phyloP scores from a whole-genome alignment of 2,797 vertebrate genomes.

The Peromyscus attwateri region DNA sequence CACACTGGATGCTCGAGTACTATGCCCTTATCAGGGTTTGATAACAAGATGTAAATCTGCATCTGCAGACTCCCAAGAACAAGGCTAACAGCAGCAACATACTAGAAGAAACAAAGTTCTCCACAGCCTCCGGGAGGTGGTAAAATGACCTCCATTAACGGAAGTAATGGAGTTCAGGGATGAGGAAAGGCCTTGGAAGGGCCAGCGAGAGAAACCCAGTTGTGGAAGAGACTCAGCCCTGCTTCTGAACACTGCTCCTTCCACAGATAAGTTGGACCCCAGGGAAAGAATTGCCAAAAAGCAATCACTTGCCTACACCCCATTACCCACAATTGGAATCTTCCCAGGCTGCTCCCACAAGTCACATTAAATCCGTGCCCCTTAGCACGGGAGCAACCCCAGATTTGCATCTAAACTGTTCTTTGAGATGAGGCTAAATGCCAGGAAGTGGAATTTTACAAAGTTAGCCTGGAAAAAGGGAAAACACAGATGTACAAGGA shows the following conservation, averaged over 20 bases:
- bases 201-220: neutral
- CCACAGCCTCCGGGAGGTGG: neutral
- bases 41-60: neutral
- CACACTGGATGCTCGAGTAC: neutral
- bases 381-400: neutral
- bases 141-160: neutral
- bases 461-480: neutral
- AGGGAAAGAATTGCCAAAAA: neutral
- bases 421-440: neutral
- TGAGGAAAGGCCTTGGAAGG: neutral
- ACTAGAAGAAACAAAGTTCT: neutral
- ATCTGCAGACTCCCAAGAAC: neutral
- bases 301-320: slow-evolving; percentile 10
- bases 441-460: neutral
- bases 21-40: neutral
- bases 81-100: neutral
- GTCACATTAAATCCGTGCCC: slow-evolving; percentile 19
- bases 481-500: neutral
- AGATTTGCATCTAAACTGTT: slow-evolving; percentile 19
- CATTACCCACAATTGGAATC: slow-evolving; percentile 49
- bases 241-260: neutral
- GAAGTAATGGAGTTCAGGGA: neutral
- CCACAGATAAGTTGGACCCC: neutral
- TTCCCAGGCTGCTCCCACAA: neutral
- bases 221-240: neutral